Evolutionary conservation across 2,888 invertebrate genomes (phyloP), one percentile per base, ranked within the genome.

Genomic region (Nasonia oneida): DNA sequence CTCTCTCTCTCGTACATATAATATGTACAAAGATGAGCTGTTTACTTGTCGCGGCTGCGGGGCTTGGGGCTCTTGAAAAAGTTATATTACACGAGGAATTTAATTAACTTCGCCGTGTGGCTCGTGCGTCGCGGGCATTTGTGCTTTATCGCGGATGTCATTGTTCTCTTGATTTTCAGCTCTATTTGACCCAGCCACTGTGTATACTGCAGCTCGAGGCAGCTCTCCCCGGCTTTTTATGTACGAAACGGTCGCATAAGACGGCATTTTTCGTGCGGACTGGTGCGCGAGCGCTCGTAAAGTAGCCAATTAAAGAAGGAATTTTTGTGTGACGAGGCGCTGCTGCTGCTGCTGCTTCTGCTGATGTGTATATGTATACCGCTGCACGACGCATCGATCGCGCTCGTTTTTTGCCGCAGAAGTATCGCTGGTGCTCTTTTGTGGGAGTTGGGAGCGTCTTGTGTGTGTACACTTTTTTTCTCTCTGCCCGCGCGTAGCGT

Each of bases 131-230:
- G 6, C 47, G 18, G 47, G 18, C 77, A 53, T 70, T 79, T 78
- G 53, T 71, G 47, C 42, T 81, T 83, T 79, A 70, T 79, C 84
- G 53, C 6, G 57, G 70, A 75, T 82, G 79, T 79, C 67, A 78
- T 81, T 84, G 84, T 86, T 84, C 84, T 86, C 77, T 84, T 84
- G 73, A 86, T 86, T 78, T 82, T 86, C 77, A 82, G 61, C 83
- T 73, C 78, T 80, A 61, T 76, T 77, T 79, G 71, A 76, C 33
- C 47, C 53, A 61, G 57, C 18, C 15, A 23, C 8, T 15, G 1
- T 29, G 29, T 29, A 1, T 15, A 37, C 8, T 23, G 61, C 23
- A n/a, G 15, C 15, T 39, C 39, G 42, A 39, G 61, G 14, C 14
- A 42, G 42, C 47, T 42, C 14, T 23, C 29, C 37, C 0, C 37